Evolutionary conservation across 2,113 vertebrate genomes (phyloP), one percentile per base, ranked within the genome.

Genomic region (Morone saxatilis): DNA sequence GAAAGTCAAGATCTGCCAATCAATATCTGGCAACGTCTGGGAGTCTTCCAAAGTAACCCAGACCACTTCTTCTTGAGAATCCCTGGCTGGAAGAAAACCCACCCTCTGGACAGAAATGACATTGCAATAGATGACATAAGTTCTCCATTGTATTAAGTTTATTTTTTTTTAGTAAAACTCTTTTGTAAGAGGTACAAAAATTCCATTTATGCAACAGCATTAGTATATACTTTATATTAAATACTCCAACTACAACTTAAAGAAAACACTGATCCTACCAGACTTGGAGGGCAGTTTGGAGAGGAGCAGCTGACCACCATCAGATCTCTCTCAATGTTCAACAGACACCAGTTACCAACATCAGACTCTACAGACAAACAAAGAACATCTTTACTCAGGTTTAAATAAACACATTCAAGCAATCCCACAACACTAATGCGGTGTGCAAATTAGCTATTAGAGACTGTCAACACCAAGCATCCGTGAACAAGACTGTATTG

Each of bases 11-110:
- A 97, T 94, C 84, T 92, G 61, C 98, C 98, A 99, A 70, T 89
- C 94, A 78, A 99, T 97, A 76, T 96, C 95, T 0, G 93, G 88
- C 76, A 98, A 90, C 0, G 76, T 69, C 59, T 94, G 86, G 0
- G 95, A 88, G 0, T 98, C 96, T 87, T 99, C 97, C 91, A 99
- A 95, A 68, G 96, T 96, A 68, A 98, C 94, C 98, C 98, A 99
- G 0, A 16, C 83, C 7, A 95, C 88, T 2, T 95, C 89, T 2
- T 95, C 92, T 69, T 97, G 94, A n/a, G 75, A 95, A 61, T 97
- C 97, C 0, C 91, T 84, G 1, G 88, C 14, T 0, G 98, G 97
- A 83, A 98, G 94, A 72, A 99, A 93, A 0, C 97, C 97, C 43
- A 98, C 96, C 88, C 96, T 97, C 98, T 99, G 93, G 38, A 94